A percentile compares a stretch with the other conserved stretches of the same genome.
Evolutionary conservation across 2,113 vertebrate species (phyloP).

Genomic region (Crotalus horridus): DNA sequence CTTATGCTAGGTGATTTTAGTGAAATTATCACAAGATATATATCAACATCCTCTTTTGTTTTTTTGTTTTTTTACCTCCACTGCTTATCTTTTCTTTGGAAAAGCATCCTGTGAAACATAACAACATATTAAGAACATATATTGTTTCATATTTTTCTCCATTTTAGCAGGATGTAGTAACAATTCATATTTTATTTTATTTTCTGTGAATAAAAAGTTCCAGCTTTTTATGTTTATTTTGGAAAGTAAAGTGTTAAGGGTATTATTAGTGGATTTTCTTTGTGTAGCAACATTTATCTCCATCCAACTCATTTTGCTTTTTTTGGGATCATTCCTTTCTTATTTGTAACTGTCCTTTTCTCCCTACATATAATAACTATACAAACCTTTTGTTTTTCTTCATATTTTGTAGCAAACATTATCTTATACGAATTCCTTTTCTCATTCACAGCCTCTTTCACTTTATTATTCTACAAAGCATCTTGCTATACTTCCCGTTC

Average conservation of each 20-base stretch:
- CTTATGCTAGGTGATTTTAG: conserved; percentile 39
- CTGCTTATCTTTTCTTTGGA: conserved; percentile 15
- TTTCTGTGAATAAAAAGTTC: conserved; percentile 21
- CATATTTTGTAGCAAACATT: neutral
- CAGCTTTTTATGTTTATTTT: conserved; percentile 16
- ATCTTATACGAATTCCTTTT: neutral
- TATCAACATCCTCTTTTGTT: conserved; percentile 26
- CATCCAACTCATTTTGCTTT: neutral
- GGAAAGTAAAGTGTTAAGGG: conserved; percentile 44
- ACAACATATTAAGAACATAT: conserved; percentile 2
- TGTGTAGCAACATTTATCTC: neutral
- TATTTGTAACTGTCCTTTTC: too few relatives aligned
- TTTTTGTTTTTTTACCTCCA: conserved; percentile 2
- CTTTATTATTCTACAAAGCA: neutral
- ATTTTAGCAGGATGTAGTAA: conserved; percentile 1
- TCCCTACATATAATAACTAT: too few relatives aligned
- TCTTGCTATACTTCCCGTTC: neutral
- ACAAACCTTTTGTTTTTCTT: neutral
- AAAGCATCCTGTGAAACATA: conserved; percentile 14
- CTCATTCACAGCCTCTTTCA: neutral
- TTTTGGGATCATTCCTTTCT: neutral
- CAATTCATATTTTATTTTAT: conserved; percentile 22
- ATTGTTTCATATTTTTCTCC: neutral
- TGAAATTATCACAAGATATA: conserved; percentile 38
- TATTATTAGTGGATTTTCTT: conserved; percentile 45